These are phyloP conservation scores for Melitaea cinxia DNA, from an alignment of 1,140 invertebrate genomes.

Conservation along the genomic window DNA sequence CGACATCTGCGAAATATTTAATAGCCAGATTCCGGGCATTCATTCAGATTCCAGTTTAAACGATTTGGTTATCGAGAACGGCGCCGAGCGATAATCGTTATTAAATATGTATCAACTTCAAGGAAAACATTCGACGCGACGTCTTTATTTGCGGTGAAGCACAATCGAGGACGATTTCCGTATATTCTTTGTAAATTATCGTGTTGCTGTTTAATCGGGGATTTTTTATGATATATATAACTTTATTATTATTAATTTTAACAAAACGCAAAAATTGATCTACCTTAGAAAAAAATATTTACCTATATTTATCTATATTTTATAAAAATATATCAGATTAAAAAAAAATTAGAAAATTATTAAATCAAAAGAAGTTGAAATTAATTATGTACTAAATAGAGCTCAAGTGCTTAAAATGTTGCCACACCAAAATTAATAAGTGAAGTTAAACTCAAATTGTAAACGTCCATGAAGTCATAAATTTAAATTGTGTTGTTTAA, in stretches of 20 bases:
- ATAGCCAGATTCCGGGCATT: constrained; percentile 66
- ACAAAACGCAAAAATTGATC: background rate
- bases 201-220: background rate
- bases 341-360: too few species aligned
- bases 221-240: background rate
- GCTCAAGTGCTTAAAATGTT: too few species aligned
- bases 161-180: constrained; percentile 18
- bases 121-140: constrained; percentile 22
- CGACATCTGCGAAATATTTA: constrained; percentile 62
- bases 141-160: constrained; percentile 21
- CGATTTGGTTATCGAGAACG: constrained; percentile 44
- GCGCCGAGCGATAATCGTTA: constrained; percentile 33
- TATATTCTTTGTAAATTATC: constrained; percentile 8
- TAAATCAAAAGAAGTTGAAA: too few species aligned
- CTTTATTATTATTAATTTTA: background rate
- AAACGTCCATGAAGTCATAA: too few species aligned
- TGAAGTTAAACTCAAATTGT: too few species aligned
- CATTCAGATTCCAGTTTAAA: constrained; percentile 61
- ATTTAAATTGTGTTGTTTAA: too few species aligned
- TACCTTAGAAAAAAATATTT: too few species aligned
- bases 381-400: too few species aligned
- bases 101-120: constrained; percentile 36
- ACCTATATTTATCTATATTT: too few species aligned
- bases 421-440: background rate
- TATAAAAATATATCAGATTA: too few species aligned